These are phyloP conservation scores for Stegodyphus dumicola DNA, from an alignment of 1,140 invertebrate species.

Conservation along the genomic window DNA sequence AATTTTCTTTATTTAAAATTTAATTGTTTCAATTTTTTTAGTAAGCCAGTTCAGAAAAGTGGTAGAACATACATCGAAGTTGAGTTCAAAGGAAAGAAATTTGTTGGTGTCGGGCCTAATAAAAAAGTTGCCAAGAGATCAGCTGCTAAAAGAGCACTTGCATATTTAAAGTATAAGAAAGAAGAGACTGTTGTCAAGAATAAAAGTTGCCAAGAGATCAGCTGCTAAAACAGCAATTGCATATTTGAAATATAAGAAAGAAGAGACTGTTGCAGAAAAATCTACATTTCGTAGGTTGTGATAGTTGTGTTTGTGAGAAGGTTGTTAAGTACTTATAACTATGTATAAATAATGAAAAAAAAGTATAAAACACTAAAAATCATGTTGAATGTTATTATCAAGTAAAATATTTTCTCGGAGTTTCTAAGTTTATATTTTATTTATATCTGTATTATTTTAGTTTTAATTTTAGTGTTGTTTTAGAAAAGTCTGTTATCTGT, in stretches of 20 bases:
- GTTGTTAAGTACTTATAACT: too few relatives aligned
- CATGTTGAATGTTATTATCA: too few relatives aligned
- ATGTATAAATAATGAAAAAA: too few relatives aligned
- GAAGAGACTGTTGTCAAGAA: constrained; percentile 66
- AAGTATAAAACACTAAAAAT: too few relatives aligned
- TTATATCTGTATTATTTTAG: too few relatives aligned
- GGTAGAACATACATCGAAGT: constrained; percentile 71
- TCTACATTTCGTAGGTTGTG: too few relatives aligned
- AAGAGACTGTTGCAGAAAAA: too few relatives aligned
- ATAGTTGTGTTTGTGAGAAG: too few relatives aligned
- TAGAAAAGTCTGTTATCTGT: too few relatives aligned
- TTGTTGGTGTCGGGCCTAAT: constrained; percentile 72
- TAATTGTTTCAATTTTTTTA: constrained; percentile 1
- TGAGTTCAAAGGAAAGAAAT: constrained; percentile 69
- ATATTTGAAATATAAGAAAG: constrained; percentile 26
- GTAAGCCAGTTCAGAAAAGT: constrained; percentile 58
- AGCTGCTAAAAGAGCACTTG: constrained; percentile 72
- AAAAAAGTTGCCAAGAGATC: constrained; percentile 73
- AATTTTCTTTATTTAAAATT: not conserved
- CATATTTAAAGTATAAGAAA: constrained; percentile 48
- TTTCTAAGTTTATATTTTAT: too few relatives aligned
- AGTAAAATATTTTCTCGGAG: too few relatives aligned
- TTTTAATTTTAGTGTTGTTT: too few relatives aligned
- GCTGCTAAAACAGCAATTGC: constrained; percentile 73
- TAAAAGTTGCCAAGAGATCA: constrained; percentile 72